Percentiles rank a stretch among this genome's conserved stretches.
These are phyloP conservation scores for Apis laboriosa DNA, from an alignment of 1,140 invertebrate species.

Conservation along the genomic window DNA sequence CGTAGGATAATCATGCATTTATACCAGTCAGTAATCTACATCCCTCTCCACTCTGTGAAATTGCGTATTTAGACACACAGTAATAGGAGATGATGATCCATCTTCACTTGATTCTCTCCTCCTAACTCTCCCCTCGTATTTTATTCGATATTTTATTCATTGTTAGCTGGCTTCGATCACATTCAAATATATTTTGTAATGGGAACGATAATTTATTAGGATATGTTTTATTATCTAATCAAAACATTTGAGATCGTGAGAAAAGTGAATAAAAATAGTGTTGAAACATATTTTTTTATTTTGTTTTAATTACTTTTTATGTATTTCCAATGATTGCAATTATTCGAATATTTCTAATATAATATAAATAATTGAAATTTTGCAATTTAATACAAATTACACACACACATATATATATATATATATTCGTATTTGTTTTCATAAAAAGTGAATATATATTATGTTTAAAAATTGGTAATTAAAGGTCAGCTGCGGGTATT, in stretches of 20 bases:
- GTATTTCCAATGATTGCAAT: no score
- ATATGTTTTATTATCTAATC: conserved; percentile 9
- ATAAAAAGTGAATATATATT: no score
- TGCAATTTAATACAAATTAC: no score
- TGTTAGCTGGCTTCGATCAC: neutral
- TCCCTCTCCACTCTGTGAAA: neutral
- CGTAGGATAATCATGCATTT: conserved; percentile 42
- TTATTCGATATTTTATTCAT: neutral
- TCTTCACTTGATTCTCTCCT: neutral
- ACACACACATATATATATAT: no score
- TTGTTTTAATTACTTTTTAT: no score
- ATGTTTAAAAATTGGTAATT: neutral
- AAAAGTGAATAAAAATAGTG: neutral
- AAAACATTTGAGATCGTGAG: neutral
- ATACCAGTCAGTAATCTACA: conserved; percentile 8
- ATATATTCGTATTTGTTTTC: no score
- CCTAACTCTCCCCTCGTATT: no score
- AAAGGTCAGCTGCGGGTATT: neutral
- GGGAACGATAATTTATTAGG: neutral
- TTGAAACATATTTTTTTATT: neutral
- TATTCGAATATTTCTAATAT: no score
- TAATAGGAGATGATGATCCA: conserved; percentile 7
- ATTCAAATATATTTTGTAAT: neutral
- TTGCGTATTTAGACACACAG: conserved; percentile 14
- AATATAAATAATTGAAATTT: no score